Percentiles rank a stretch among this genome's conserved stretches.
Evolutionary conservation across 2,113 vertebrate genomes (phyloP).

Genomic region (Pachycephala philippinensis): DNA sequence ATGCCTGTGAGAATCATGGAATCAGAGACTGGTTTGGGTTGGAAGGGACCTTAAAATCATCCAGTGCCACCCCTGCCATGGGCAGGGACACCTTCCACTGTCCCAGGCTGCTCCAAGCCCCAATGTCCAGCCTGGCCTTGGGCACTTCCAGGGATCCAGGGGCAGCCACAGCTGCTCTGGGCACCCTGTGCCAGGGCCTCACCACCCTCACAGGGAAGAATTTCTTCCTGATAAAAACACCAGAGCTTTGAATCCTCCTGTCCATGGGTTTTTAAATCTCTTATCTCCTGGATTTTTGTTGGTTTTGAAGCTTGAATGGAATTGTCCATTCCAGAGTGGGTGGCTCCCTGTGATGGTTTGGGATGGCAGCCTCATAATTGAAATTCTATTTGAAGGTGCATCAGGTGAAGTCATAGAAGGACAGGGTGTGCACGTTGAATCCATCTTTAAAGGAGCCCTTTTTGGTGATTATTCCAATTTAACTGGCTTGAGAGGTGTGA

Average conservation of each 20-base stretch:
- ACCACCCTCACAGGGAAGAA: fast-evolving
- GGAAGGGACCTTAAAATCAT: neutral
- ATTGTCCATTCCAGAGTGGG: fast-evolving
- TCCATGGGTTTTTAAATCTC: neutral
- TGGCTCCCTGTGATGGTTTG: fast-evolving
- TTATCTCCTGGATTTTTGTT: neutral
- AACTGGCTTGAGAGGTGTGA: neutral
- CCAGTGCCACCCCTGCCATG: neutral
- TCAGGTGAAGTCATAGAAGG: neutral
- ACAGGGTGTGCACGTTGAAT: fast-evolving
- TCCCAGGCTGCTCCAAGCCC: neutral
- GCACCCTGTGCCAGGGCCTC: fast-evolving
- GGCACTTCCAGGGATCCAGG: neutral
- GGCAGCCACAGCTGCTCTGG: neutral
- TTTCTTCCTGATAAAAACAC: neutral
- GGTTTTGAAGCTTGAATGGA: neutral
- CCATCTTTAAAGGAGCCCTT: neutral
- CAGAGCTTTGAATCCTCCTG: neutral
- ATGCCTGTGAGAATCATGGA: neutral
- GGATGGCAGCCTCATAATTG: neutral
- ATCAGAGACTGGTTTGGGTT: neutral
- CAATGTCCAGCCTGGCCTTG: fast-evolving
- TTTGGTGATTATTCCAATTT: neutral
- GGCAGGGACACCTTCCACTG: neutral
- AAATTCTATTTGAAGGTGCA: fast-evolving